Evolutionary conservation across 2,888 invertebrate species (phyloP).

Genomic region (Nebria salina): DNA sequence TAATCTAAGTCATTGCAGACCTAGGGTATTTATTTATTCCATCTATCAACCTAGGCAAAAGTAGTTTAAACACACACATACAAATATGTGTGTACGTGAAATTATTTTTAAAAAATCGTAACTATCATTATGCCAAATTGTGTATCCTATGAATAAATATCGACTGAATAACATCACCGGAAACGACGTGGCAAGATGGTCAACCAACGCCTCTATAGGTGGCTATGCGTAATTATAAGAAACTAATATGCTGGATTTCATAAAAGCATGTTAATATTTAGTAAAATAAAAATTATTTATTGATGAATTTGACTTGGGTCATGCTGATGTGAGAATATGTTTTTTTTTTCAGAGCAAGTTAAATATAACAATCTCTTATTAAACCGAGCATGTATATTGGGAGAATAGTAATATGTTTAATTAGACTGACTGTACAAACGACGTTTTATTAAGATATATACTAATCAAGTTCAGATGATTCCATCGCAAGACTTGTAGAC

Average conservation of each 20-base stretch:
- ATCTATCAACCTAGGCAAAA: no score
- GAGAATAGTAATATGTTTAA: constrained; percentile 31
- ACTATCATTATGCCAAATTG: not conserved
- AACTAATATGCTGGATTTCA: no score
- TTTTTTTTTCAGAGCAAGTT: not conserved
- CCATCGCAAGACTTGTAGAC: constrained; percentile 50
- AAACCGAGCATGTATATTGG: constrained; percentile 1
- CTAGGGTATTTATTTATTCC: no score
- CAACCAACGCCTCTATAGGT: no score
- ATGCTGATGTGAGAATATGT: not conserved
- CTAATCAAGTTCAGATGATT: constrained; percentile 54
- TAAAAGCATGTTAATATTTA: not conserved
- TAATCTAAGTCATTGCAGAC: no score
- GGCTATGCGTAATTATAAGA: no score
- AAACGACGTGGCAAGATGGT: no score
- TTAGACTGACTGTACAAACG: constrained; percentile 42
- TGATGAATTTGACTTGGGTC: not conserved
- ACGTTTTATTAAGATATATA: constrained; percentile 30
- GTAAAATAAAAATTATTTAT: not conserved
- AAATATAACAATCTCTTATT: not conserved
- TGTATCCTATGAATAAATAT: not conserved
- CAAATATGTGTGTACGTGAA: not conserved
- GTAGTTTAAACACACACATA: not conserved
- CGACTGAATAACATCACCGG: not conserved
- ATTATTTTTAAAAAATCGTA: not conserved